Conservation (phyloP, 2,797 vertebrate species). For the Gymnopithys bicolor region DNA sequence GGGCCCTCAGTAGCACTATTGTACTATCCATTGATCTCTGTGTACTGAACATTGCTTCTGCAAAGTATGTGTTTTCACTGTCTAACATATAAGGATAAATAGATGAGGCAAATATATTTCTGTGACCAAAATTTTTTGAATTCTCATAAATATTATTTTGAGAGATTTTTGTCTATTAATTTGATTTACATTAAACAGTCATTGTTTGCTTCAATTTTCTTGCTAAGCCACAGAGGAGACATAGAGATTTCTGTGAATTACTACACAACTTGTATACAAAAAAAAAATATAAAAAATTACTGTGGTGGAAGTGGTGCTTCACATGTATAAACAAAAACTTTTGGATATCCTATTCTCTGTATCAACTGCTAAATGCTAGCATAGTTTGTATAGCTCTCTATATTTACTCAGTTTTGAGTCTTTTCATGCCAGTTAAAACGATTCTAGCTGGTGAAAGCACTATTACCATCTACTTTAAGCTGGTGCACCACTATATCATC, state of each 20-base stretch:
- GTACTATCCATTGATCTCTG: not conserved
- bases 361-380: not conserved
- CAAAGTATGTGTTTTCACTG: not conserved
- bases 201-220: not conserved
- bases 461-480: not conserved
- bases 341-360: not conserved
- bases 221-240: not conserved
- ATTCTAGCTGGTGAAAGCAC: constrained; percentile 32
- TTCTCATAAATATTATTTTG: not conserved
- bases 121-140: not conserved
- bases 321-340: not conserved
- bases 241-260: not conserved
- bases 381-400: not conserved
- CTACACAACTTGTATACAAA: not conserved
- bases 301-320: not conserved
- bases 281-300: not conserved
- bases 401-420: not conserved
- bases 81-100: not conserved
- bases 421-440: not conserved
- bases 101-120: not conserved
- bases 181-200: not conserved
- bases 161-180: not conserved
- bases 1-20: not conserved
- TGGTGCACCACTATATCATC: not conserved
- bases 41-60: not conserved